These are phyloP conservation scores for Aplochiton taeniatus DNA, from an alignment of 2,797 vertebrate genomes.

Conservation along the genomic window DNA sequence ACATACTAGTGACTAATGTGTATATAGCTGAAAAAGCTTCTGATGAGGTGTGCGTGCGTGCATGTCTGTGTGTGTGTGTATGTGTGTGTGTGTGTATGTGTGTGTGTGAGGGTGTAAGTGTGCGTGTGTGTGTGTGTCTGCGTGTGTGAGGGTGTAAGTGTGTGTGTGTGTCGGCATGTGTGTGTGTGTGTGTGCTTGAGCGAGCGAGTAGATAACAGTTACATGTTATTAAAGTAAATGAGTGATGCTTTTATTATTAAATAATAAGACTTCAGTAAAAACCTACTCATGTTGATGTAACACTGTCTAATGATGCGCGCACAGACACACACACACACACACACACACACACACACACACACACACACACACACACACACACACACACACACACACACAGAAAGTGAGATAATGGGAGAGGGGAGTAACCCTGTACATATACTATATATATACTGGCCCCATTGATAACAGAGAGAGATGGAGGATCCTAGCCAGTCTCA, in stretches of 20 bases:
- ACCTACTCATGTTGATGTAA: no score
- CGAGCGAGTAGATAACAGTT: not conserved
- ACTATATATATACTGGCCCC: no score
- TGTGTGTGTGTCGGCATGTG: no score
- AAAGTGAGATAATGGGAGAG: no score
- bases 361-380: slow-evolving; percentile 4
- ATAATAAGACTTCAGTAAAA: not conserved
- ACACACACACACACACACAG: not conserved
- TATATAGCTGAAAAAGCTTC: not conserved
- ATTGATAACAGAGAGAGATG: no score
- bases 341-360: no score
- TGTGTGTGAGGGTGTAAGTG: not conserved
- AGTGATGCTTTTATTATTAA: no score
- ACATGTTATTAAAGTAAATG: not conserved
- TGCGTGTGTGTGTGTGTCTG: not conserved
- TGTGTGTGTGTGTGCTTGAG: not conserved
- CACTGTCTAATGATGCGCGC: no score
- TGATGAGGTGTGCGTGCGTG: not conserved
- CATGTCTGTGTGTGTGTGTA: not conserved
- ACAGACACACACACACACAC: not conserved
- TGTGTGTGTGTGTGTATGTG: not conserved
- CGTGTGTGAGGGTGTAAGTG: no score
- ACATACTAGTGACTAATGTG: no score
- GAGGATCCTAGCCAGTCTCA: no score
- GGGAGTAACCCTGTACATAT: no score